phyloP scores from a whole-genome alignment of 2,797 vertebrate species.

The Discoglossus pictus region DNA sequence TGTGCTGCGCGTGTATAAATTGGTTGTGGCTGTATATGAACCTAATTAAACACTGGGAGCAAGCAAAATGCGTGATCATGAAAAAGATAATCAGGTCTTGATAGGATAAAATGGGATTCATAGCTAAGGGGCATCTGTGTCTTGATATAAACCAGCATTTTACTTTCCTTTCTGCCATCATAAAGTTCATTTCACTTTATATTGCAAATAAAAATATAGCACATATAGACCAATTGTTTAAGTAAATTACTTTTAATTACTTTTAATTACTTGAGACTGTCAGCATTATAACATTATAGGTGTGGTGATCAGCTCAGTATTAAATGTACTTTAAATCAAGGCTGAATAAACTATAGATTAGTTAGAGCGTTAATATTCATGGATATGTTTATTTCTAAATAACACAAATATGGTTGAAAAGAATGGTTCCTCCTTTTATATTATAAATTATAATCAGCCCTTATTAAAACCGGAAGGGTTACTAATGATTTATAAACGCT shows the following conservation, averaged over 20 bases:
- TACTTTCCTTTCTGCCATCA: conserved; percentile 54
- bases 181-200: conserved; percentile 53
- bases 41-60: conserved; percentile 42
- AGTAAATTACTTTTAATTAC: conserved; percentile 65
- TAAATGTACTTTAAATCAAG: conserved; percentile 18
- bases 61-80: conserved; percentile 45
- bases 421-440: too few relatives aligned
- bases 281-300: conserved; percentile 58
- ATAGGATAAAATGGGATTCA: conserved; percentile 19
- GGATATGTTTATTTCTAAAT: conserved; percentile 1
- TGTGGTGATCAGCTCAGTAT: conserved; percentile 53
- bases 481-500: too few relatives aligned
- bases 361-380: conserved; percentile 48
- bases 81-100: conserved; percentile 25
- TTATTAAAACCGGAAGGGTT: too few relatives aligned
- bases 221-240: conserved; percentile 62
- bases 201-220: conserved; percentile 59
- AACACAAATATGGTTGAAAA: too few relatives aligned
- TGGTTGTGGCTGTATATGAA: conserved; percentile 40
- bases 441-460: too few relatives aligned
- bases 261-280: conserved; percentile 60
- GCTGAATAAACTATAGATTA: conserved; percentile 47
- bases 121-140: conserved; percentile 33
- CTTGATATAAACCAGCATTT: conserved; percentile 50
- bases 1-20: conserved; percentile 44